These are phyloP conservation scores for Orgyia antiqua DNA, from an alignment of 2,888 invertebrate species.

Conservation along the genomic window DNA sequence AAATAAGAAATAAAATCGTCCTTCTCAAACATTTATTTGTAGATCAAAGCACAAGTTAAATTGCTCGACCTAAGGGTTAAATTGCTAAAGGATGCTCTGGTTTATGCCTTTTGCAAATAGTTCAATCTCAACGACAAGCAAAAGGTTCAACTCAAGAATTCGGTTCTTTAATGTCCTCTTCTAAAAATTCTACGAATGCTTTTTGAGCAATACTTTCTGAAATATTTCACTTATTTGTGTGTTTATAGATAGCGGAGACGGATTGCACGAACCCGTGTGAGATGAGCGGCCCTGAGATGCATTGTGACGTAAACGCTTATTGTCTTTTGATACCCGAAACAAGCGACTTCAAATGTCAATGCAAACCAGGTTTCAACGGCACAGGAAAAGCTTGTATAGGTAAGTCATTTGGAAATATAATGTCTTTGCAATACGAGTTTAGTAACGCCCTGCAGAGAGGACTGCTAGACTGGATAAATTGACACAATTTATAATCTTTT, in stretches of 20 bases:
- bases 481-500: no score
- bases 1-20: slow-evolving; percentile 15
- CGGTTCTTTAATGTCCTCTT: neutral
- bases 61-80: slow-evolving; percentile 8
- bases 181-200: neutral
- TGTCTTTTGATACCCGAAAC: slow-evolving; percentile 90
- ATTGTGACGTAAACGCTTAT: slow-evolving; percentile 92
- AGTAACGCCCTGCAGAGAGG: no score
- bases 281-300: slow-evolving; percentile 87
- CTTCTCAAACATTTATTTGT: slow-evolving; percentile 11
- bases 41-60: slow-evolving; percentile 14
- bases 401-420: slow-evolving; percentile 46
- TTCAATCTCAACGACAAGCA: neutral
- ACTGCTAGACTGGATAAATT: no score
- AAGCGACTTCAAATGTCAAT: slow-evolving; percentile 92
- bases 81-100: slow-evolving; percentile 7
- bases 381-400: slow-evolving; percentile 88
- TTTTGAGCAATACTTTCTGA: neutral
- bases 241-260: slow-evolving; percentile 82
- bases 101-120: slow-evolving; percentile 3
- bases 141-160: neutral
- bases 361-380: slow-evolving; percentile 95
- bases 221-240: no score
- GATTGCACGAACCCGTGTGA: slow-evolving; percentile 96
- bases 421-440: no score